Evolutionary conservation across 2,888 invertebrate species (phyloP), one percentile per base, ranked within the genome.

Genomic region (Diadromus collaris): DNA sequence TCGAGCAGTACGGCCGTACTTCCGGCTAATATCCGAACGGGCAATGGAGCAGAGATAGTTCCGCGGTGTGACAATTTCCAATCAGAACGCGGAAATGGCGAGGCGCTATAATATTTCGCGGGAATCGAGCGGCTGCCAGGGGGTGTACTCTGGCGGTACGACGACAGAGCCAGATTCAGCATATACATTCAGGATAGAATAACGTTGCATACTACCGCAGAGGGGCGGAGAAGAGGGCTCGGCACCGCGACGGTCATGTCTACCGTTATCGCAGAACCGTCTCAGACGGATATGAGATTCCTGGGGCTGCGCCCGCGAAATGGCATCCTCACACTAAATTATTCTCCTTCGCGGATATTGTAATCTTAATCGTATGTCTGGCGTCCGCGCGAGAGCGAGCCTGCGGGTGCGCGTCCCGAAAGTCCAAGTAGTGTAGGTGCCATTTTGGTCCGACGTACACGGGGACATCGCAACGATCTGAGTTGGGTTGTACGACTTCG

Each of bases 251-350:
- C 38, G 51, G 63, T 69, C 69, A 27, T 68, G 81, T 73, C 65
- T 72, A 77, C 70, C 82, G 87, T 88, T 88, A 88, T 88, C 88
- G 77, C 76, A 48, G 54, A 82, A 75, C 67, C 85, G 86, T 88
- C 89, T 89, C 87, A 86, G 87, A 86, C 89, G 89, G 89, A 89
- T 89, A 89, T 88, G 88, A 89, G 89, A 88, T 88, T 85, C 85
- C 82, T 86, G 80, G 81, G 78, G 72, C 56, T 74, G 81, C 79
- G 81, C 82, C 84, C 84, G 84, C 85, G 83, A 86, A 87, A 86
- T 84, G 83, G 81, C 85, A 81, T 82, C 79, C 82, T 82, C 77
- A 70, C 77, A 81, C 83, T 88, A 86, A 89, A 88, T 89, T 88
- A 88, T 88, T 86, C 82, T 79, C 79, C 79, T 79, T 75, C 80